A percentile compares a stretch with the other conserved stretches of the same genome.
These are phyloP conservation scores for Syrphus vitripennis DNA, from an alignment of 2,888 invertebrate genomes.

Conservation along the genomic window DNA sequence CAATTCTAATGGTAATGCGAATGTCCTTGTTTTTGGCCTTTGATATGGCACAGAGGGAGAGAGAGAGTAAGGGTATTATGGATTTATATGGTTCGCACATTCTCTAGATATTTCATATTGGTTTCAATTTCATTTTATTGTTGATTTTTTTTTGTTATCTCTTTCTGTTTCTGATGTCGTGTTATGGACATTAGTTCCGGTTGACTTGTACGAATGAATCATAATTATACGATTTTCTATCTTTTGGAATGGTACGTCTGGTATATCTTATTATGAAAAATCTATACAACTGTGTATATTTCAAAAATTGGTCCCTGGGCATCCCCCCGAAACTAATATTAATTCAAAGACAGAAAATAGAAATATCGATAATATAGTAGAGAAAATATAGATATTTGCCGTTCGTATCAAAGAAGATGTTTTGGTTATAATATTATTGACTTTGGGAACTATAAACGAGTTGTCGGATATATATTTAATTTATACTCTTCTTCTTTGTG, in stretches of 20 bases:
- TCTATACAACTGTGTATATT: background rate
- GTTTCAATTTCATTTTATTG: slow-evolving; percentile 35
- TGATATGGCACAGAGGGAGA: background rate
- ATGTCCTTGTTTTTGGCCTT: slow-evolving; percentile 26
- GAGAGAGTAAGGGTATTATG: background rate
- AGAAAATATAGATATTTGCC: background rate
- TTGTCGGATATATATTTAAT: background rate
- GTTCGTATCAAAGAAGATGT: background rate
- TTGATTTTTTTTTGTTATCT: background rate
- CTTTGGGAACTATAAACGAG: background rate
- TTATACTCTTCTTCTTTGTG: background rate
- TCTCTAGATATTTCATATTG: slow-evolving; percentile 21
- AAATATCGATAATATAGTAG: background rate
- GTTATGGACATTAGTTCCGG: slow-evolving; percentile 59
- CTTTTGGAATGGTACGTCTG: background rate
- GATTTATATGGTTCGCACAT: background rate
- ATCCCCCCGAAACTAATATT: background rate
- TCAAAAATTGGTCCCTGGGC: no score
- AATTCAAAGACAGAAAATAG: background rate
- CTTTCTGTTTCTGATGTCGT: background rate
- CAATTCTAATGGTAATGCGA: slow-evolving; percentile 61
- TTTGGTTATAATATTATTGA: slow-evolving; percentile 5
- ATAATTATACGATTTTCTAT: slow-evolving; percentile 19
- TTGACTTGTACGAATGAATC: slow-evolving; percentile 59
- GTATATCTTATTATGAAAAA: background rate